Evolutionary conservation across 2,888 invertebrate genomes (phyloP).

Genomic region (Acanthosoma haemorrhoidale): DNA sequence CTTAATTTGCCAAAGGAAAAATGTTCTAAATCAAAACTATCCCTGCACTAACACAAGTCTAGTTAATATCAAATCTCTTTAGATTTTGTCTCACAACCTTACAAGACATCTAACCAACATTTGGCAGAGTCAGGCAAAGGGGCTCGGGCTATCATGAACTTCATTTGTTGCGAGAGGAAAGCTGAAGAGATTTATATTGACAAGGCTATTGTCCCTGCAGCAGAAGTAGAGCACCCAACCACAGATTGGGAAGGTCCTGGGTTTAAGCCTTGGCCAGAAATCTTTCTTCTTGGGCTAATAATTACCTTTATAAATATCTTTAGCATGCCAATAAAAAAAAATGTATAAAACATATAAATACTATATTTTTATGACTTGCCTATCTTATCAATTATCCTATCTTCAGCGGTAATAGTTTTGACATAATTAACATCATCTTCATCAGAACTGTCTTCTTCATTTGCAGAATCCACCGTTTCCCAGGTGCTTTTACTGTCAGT

Average conservation of each 20-base stretch:
- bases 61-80: no score
- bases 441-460: conserved; percentile 35
- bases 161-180: no score
- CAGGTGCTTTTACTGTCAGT: conserved; percentile 34
- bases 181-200: no score
- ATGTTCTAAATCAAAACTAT: no score
- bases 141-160: no score
- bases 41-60: no score
- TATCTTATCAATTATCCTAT: conserved; percentile 44
- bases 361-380: conserved; percentile 41
- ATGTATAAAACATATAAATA: conserved; percentile 22
- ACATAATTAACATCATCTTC: conserved; percentile 45
- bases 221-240: no score
- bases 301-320: not conserved
- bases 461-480: conserved; percentile 10
- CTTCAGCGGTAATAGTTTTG: conserved; percentile 42
- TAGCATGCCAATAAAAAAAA: conserved; percentile 29
- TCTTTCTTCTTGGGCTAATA: conserved; percentile 13
- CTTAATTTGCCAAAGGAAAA: no score
- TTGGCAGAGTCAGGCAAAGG: no score
- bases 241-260: no score
- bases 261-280: conserved; percentile 17
- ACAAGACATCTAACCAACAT: no score
- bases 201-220: no score
- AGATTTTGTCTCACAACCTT: not conserved